These are phyloP conservation scores for Glaucidium brasilianum DNA, from an alignment of 2,113 vertebrate genomes.

Conservation along the genomic window DNA sequence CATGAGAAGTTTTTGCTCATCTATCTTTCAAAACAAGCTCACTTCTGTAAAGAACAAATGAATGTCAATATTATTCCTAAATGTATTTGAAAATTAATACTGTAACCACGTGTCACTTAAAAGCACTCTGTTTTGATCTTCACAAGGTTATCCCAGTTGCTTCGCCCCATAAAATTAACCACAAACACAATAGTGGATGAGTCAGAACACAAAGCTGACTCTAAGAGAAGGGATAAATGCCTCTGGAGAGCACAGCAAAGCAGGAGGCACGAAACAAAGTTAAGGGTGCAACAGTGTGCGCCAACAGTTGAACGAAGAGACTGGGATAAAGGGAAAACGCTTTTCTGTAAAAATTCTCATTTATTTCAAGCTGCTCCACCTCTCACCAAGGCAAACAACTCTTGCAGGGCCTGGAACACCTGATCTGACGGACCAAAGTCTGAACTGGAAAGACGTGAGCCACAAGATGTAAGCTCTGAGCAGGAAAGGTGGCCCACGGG, in stretches of 20 bases:
- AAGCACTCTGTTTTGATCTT: conserved; percentile 14
- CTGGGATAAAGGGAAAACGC: background rate
- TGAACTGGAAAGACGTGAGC: background rate
- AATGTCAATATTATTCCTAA: background rate
- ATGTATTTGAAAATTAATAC: background rate
- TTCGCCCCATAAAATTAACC: background rate
- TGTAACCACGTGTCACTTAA: background rate
- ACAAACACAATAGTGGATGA: background rate
- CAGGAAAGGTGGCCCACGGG: background rate
- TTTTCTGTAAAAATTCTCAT: background rate
- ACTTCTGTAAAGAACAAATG: background rate
- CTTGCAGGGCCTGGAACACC: background rate
- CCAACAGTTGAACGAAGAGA: background rate
- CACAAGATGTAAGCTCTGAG: background rate
- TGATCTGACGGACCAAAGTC: background rate
- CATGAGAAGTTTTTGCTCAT: background rate
- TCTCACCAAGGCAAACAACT: background rate
- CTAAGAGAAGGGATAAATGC: background rate
- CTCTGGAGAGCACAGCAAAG: background rate
- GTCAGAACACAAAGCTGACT: background rate
- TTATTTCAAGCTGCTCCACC: background rate
- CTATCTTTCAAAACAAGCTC: background rate
- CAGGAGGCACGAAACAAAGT: background rate
- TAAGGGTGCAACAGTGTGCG: background rate
- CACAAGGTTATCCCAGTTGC: background rate